Percentiles rank a stretch among this genome's conserved stretches.
These are phyloP conservation scores for Diadegma fenestrale DNA, from an alignment of 2,888 invertebrate species.

Conservation along the genomic window DNA sequence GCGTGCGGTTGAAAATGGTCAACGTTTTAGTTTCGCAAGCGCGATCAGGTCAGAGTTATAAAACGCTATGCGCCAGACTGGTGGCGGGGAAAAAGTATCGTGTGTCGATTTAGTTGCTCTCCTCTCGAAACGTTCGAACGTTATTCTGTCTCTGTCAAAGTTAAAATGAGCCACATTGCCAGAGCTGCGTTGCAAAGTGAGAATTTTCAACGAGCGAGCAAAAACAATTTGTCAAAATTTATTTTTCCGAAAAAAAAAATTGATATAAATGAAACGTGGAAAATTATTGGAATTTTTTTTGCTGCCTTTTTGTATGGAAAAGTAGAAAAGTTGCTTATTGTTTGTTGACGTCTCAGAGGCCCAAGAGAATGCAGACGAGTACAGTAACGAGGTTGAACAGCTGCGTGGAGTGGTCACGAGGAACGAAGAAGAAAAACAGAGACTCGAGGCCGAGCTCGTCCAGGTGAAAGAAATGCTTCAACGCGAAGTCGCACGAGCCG, in stretches of 20 bases:
- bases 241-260: constrained; percentile 6
- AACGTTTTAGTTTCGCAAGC: constrained; percentile 53
- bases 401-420: constrained; percentile 87
- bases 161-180: constrained; percentile 68
- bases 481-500: constrained; percentile 90
- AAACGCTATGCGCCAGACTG: constrained; percentile 72
- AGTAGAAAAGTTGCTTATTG: constrained; percentile 12
- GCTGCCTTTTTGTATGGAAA: constrained; percentile 10
- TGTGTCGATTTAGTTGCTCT: constrained; percentile 70
- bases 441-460: constrained; percentile 89
- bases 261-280: too few species aligned
- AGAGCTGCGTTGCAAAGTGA: constrained; percentile 67
- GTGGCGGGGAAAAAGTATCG: constrained; percentile 73
- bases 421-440: constrained; percentile 90
- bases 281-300: too few species aligned
- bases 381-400: constrained; percentile 87
- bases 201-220: too few species aligned
- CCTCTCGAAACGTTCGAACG: constrained; percentile 63
- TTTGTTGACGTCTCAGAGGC: constrained; percentile 84
- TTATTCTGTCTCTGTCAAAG: constrained; percentile 14
- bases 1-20: constrained; percentile 40
- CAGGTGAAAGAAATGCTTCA: constrained; percentile 92
- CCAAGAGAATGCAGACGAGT: constrained; percentile 87
- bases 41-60: constrained; percentile 69
- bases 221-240: background rate